Conservation (phyloP, 1,140 invertebrate species). For the Subanguina moxae region DNA sequence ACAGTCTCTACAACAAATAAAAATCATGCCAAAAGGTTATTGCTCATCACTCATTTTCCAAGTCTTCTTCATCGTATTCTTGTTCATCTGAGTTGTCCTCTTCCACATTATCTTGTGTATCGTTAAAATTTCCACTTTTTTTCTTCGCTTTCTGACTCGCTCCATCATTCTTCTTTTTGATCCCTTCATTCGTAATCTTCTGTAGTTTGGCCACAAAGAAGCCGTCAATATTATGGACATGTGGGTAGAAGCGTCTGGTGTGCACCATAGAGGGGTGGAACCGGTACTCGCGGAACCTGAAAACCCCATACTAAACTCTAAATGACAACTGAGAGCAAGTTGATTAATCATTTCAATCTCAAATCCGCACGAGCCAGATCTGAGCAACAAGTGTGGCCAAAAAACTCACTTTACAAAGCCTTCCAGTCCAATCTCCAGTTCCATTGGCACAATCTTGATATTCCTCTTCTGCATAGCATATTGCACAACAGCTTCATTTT, state of each 20-base stretch:
- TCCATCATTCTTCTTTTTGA: background rate
- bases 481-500: slow-evolving; percentile 95
- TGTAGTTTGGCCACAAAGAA: slow-evolving; percentile 95
- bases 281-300: slow-evolving; percentile 65
- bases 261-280: slow-evolving; percentile 89
- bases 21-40: too few relatives aligned
- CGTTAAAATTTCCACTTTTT: background rate
- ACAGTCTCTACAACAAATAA: too few relatives aligned
- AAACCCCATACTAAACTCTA: slow-evolving; percentile 24
- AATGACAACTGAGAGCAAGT: background rate
- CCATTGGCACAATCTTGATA: slow-evolving; percentile 87
- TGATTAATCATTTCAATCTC: background rate
- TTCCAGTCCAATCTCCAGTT: slow-evolving; percentile 88
- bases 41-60: background rate
- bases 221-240: slow-evolving; percentile 97
- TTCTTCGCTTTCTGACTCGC: background rate
- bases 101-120: background rate
- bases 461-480: slow-evolving; percentile 86
- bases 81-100: background rate
- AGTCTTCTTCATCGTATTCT: background rate
- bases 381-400: slow-evolving; percentile 1
- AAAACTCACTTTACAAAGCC: slow-evolving; percentile 77
- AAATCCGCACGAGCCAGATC: slow-evolving; percentile 1
- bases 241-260: slow-evolving; percentile 87
- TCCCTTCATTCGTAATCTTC: slow-evolving; percentile 52